These are phyloP conservation scores for Hyperopisus bebe DNA, from an alignment of 2,113 vertebrate genomes.

Conservation along the genomic window DNA sequence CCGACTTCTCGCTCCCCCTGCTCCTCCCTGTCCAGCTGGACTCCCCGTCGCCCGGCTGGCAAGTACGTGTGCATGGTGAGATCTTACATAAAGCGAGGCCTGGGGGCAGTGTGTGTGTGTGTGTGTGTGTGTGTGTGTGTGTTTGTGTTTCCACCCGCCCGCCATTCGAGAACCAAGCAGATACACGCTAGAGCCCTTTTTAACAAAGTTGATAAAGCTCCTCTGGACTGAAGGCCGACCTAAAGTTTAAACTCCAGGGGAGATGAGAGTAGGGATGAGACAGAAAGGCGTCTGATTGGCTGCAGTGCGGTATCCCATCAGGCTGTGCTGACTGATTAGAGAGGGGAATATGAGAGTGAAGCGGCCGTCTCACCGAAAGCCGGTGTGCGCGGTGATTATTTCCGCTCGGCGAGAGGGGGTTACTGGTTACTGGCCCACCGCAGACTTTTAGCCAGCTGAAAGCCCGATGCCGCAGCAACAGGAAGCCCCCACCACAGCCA, in stretches of 20 bases:
- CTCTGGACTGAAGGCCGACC: not conserved
- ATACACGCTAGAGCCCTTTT: not conserved
- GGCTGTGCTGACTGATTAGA: not conserved
- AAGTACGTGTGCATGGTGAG: not conserved
- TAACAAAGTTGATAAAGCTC: not conserved
- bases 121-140: not conserved
- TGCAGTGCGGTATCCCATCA: not conserved
- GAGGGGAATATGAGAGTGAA: not conserved
- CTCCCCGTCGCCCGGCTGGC: not conserved
- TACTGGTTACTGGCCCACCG: not conserved
- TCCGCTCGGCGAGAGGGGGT: not conserved
- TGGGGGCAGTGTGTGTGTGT: not conserved
- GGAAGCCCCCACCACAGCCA: not conserved
- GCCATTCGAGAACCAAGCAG: not conserved
- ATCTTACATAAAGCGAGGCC: constrained; percentile 9
- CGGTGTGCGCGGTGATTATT: not conserved
- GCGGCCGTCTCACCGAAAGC: not conserved
- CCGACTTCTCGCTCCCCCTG: not conserved
- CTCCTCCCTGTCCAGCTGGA: constrained; percentile 11
- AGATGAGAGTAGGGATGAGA: not conserved
- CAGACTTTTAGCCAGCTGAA: not conserved
- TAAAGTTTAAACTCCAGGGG: not conserved
- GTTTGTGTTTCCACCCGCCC: not conserved
- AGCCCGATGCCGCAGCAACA: not conserved
- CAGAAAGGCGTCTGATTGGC: not conserved